A percentile compares a stretch with the other conserved stretches of the same genome.
Evolutionary conservation across 2,797 vertebrate genomes (phyloP).

Genomic region (Furcifer pardalis): DNA sequence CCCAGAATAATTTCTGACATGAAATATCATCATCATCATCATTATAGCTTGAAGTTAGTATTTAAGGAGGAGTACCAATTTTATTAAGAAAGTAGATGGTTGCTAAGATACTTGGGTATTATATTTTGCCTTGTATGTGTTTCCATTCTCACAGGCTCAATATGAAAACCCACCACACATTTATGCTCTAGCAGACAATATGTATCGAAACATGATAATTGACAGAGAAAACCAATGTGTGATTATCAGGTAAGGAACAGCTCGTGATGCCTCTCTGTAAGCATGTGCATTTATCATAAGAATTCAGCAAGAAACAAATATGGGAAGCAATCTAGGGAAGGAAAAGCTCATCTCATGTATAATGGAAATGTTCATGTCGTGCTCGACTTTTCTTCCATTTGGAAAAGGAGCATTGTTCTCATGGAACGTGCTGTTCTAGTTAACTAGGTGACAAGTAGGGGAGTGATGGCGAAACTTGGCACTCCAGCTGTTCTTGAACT

Average conservation of each 20-base stretch:
- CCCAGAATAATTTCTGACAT: too few relatives aligned
- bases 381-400: background rate
- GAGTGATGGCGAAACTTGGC: too few relatives aligned
- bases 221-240: constrained; percentile 98
- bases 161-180: constrained; percentile 99
- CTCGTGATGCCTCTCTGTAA: background rate
- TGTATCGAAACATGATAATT: constrained; percentile 99
- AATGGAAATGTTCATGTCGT: background rate
- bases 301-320: background rate
- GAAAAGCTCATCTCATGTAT: too few relatives aligned
- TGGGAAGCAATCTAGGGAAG: background rate
- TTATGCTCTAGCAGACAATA: constrained; percentile 96
- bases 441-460: too few relatives aligned
- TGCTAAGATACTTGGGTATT: background rate
- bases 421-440: background rate
- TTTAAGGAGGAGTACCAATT: too few relatives aligned
- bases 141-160: constrained; percentile 83
- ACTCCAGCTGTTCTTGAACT: too few relatives aligned
- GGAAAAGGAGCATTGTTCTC: background rate
- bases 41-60: too few relatives aligned
- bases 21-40: too few relatives aligned
- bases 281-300: background rate
- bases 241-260: constrained; percentile 92
- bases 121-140: constrained; percentile 13
- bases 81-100: too few relatives aligned